Base-by-base conservation (phyloP, 1,140 invertebrate species). In the Macrosteles quadrilineatus region DNA sequence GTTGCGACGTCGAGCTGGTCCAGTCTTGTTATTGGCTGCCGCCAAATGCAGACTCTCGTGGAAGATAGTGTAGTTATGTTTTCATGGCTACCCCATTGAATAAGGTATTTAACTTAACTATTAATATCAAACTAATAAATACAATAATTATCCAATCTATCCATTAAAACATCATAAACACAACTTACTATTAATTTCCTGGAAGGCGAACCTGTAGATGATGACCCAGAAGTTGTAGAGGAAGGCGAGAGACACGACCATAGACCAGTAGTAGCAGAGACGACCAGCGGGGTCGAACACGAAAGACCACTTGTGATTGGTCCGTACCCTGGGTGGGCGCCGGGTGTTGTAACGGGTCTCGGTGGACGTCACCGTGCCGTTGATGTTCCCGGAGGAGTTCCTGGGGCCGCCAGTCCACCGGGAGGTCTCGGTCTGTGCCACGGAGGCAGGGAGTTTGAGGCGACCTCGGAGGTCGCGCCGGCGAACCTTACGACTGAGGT, bases 191-290 rank as follows among this genome's bases (percentile, higher is more conserved):
- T 93, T 92, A 75, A 93, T 93, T 83, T 94, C 93, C 83, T 94
- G 91, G 83, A 99, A 98, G 81, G 96, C 94, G 86, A 97, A 98
- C 81, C 97, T 90, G 86, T 98, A 98, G 77, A 98, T 96, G 82
- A 98, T 96, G 78, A 98, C 95, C 97, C 96, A 98, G 78, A 98
- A 97, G 83, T 99, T 99, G 85, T 99, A 99, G 70, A 98, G 89
- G 83, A 98, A 98, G 75, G 97, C 97, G 74, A 98, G 86, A 67
- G 96, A 98, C 40, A 98, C 97, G 43, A 98, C 93, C 90, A 97
- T 94, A 73, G 94, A 96, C 95, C 95, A 97, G 78, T 97, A 96
- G 83, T 97, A 97, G 83, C 93, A 96, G 27, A 96, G 87, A 32
- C 94, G 86, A 72, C 94, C 94, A 65, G 94, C 93, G 17, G 92